Evolutionary conservation across 2,113 vertebrate species (phyloP).

Genomic region (Strix uralensis): DNA sequence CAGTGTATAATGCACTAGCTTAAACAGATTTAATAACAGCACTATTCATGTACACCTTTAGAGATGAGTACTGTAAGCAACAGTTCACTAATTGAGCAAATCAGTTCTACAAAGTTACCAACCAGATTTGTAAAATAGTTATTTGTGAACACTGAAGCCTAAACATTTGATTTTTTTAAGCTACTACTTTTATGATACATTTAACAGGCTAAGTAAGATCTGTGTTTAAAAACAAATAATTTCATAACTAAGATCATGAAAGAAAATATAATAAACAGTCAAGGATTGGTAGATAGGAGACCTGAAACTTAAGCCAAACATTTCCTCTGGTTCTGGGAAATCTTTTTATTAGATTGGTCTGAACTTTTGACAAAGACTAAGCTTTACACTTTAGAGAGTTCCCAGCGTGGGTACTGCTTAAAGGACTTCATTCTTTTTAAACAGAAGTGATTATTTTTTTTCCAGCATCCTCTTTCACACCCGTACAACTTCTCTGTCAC

Average conservation of each 20-base stretch:
- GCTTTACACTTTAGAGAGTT: neutral
- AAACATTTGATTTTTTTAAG: neutral
- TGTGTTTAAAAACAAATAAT: neutral
- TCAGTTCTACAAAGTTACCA: neutral
- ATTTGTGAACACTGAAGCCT: neutral
- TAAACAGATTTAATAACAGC: neutral
- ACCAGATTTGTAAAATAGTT: neutral
- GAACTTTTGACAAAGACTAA: neutral
- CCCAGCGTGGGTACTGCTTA: neutral
- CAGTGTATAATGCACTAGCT: neutral
- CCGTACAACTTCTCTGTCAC: neutral
- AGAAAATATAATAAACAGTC: neutral
- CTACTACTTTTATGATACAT: neutral
- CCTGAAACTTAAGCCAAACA: neutral
- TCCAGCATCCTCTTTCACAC: neutral
- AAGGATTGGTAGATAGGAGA: neutral
- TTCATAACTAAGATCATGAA: neutral
- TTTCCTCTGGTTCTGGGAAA: neutral
- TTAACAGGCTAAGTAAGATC: neutral
- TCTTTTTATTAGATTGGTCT: neutral
- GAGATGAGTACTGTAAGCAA: neutral
- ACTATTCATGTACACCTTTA: neutral
- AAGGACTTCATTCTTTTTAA: neutral
- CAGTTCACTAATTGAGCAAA: fast-evolving
- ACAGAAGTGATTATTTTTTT: neutral